These are phyloP conservation scores for Chaetoderma sp. DNA, from an alignment of 2,888 invertebrate species.

Conservation along the genomic window DNA sequence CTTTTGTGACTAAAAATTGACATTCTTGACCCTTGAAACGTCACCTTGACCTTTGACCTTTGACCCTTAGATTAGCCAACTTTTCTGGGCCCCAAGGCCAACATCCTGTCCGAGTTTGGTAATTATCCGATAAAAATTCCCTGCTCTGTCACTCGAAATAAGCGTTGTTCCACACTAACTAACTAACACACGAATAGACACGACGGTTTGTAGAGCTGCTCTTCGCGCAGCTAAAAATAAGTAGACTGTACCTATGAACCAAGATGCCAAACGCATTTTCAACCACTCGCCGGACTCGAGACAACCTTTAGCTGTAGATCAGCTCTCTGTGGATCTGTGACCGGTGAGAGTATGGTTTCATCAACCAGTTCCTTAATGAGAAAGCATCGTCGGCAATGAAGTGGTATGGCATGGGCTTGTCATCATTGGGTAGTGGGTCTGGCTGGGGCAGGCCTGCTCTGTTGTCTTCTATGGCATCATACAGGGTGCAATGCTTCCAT, in stretches of 20 bases:
- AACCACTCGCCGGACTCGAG: not conserved
- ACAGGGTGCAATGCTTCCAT: not conserved
- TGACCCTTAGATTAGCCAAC: no score
- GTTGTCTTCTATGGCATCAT: constrained; percentile 5
- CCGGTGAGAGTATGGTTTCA: constrained; percentile 16
- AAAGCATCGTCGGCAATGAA: constrained; percentile 19
- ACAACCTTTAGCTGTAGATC: constrained; percentile 10
- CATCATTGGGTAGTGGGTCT: constrained; percentile 18
- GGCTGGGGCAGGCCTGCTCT: constrained; percentile 1
- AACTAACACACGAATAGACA: no score
- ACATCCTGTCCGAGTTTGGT: no score
- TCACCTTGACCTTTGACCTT: no score
- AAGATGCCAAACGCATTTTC: constrained; percentile 7
- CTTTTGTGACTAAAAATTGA: no score
- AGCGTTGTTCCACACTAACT: no score
- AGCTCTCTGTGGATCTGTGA: not conserved
- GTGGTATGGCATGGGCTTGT: constrained; percentile 3
- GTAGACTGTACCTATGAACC: not conserved
- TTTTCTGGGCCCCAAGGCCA: no score
- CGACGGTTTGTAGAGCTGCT: not conserved
- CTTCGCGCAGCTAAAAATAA: no score
- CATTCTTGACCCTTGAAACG: no score
- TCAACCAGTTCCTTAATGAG: constrained; percentile 14
- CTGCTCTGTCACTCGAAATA: no score
- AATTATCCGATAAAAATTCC: no score